Percentiles rank a stretch among this genome's conserved stretches.
Conservation (phyloP, 2,797 vertebrate genomes). For the Arrhamphus sclerolepis region DNA sequence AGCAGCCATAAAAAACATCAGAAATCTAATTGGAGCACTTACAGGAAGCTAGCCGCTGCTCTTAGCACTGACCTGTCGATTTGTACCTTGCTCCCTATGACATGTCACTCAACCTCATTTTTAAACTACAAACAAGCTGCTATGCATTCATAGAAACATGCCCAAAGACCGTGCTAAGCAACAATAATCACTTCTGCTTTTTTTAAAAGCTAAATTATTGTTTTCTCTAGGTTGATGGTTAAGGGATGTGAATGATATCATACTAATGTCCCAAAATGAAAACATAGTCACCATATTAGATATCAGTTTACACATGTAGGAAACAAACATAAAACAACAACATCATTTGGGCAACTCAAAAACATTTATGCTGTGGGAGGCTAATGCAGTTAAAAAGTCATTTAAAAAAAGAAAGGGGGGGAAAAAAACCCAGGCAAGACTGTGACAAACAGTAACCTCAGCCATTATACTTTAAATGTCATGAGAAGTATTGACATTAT, state of each 20-base stretch:
- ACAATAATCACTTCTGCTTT: slow-evolving; percentile 43
- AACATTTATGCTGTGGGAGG: not conserved
- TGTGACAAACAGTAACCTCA: slow-evolving; percentile 16
- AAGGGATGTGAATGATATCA: slow-evolving; percentile 7
- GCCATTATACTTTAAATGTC: slow-evolving; percentile 51
- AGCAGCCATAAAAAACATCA: slow-evolving; percentile 42
- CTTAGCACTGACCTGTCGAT: slow-evolving; percentile 63
- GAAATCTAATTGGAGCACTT: slow-evolving; percentile 69
- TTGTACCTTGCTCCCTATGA: slow-evolving; percentile 40
- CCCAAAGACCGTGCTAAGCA: slow-evolving; percentile 36
- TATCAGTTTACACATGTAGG: not conserved
- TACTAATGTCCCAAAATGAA: not conserved
- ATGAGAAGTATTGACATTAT: slow-evolving; percentile 56
- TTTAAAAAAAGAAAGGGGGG: not conserved
- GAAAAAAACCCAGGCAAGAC: not conserved
- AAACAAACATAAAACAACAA: not conserved
- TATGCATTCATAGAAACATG: slow-evolving; percentile 40
- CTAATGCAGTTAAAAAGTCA: not conserved
- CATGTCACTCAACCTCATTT: slow-evolving; percentile 47
- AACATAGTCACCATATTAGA: not conserved
- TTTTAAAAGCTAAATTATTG: slow-evolving; percentile 30
- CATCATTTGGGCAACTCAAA: slow-evolving; percentile 1
- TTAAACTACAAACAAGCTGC: slow-evolving; percentile 53
- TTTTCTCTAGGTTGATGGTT: slow-evolving; percentile 25
- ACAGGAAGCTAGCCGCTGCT: slow-evolving; percentile 47